phyloP scores from a whole-genome alignment of 1,140 invertebrate species.

The Spodoptera litura region DNA sequence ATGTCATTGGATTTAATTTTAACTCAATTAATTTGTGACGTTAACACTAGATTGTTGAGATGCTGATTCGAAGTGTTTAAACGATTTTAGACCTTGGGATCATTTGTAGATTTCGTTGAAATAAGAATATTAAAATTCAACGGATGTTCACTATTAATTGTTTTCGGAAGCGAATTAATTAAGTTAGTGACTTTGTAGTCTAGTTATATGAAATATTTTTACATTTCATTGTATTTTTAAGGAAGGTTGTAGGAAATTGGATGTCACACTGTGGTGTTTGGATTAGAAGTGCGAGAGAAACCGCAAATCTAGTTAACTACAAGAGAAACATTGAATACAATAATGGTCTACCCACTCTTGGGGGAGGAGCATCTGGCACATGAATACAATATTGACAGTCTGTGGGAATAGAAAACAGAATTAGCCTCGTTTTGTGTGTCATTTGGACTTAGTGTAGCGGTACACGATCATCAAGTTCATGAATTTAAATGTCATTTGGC shows the following conservation, averaged over 20 bases:
- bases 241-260: too few relatives aligned
- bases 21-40: conserved; percentile 31
- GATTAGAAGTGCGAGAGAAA: too few relatives aligned
- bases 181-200: too few relatives aligned
- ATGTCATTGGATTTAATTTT: conserved; percentile 39
- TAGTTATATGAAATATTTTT: too few relatives aligned
- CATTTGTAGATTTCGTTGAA: background rate
- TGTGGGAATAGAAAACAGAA: conserved; percentile 40
- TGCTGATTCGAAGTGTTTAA: background rate
- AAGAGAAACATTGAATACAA: background rate
- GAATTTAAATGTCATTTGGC: conserved; percentile 42
- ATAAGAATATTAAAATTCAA: too few relatives aligned
- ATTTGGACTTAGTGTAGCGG: conserved; percentile 42
- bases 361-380: conserved; percentile 13
- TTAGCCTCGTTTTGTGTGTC: conserved; percentile 40
- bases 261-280: too few relatives aligned
- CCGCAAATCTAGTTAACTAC: too few relatives aligned
- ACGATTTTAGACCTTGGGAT: background rate
- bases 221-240: too few relatives aligned
- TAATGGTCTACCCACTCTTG: background rate
- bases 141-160: too few relatives aligned
- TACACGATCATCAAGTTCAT: conserved; percentile 41
- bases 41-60: conserved; percentile 8
- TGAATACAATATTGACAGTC: conserved; percentile 39
- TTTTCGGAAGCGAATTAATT: too few relatives aligned